phyloP scores from a whole-genome alignment of 2,113 vertebrate genomes.

The Laticauda laticaudata region DNA sequence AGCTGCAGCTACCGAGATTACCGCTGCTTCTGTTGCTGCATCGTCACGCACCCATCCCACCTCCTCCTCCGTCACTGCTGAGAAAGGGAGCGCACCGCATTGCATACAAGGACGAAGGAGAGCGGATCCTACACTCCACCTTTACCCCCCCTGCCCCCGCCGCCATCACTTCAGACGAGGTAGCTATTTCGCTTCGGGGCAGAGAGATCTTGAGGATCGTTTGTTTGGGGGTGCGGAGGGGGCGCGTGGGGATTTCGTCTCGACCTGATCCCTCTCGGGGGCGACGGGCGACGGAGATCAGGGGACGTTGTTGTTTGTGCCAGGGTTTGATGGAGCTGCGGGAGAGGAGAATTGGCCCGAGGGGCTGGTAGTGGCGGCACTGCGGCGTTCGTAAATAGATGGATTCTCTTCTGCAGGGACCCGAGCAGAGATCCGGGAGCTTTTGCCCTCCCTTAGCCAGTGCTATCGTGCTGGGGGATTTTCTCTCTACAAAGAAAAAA shows the following conservation, averaged over 20 bases:
- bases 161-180: neutral
- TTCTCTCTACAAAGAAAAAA: neutral
- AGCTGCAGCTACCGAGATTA: neutral
- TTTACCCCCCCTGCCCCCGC: too few species aligned
- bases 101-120: constrained; percentile 15
- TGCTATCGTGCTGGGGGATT: neutral
- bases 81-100: neutral
- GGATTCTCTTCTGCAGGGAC: neutral
- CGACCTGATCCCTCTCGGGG: neutral
- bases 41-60: neutral
- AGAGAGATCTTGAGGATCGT: neutral
- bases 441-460: neutral
- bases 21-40: constrained; percentile 5
- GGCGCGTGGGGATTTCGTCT: neutral
- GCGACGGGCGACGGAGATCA: too few species aligned
- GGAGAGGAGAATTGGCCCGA: neutral
- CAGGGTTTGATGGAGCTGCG: neutral
- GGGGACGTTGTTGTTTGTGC: neutral
- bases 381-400: neutral
- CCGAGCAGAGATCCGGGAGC: neutral
- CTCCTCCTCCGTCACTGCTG: neutral
- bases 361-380: neutral
- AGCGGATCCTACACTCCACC: neutral
- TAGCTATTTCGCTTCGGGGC: neutral
- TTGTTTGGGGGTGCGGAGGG: neutral